These are phyloP conservation scores for Apotomis capreana DNA, from an alignment of 2,888 invertebrate species.

Conservation along the genomic window DNA sequence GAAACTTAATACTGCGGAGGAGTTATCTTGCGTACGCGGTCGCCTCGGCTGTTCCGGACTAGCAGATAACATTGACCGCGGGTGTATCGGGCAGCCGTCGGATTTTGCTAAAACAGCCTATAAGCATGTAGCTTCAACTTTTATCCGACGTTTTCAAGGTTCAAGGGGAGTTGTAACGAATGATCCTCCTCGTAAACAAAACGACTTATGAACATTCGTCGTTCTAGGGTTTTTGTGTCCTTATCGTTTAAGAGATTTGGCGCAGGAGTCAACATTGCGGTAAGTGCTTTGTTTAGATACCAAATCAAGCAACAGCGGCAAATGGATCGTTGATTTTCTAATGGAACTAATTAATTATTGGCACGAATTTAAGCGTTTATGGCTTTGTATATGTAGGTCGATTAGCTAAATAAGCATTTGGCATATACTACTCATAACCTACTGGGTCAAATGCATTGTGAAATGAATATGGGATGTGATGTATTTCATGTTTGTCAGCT, in stretches of 20 bases:
- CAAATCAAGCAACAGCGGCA: slow-evolving; percentile 27
- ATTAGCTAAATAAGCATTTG: not conserved
- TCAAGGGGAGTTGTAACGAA: no score
- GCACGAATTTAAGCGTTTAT: not conserved
- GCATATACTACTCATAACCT: not conserved
- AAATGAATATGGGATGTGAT: no score
- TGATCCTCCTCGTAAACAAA: no score
- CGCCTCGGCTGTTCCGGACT: slow-evolving; percentile 65
- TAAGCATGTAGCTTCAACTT: not conserved
- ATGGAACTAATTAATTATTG: slow-evolving; percentile 20
- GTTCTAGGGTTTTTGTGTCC: not conserved
- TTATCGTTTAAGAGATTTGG: not conserved
- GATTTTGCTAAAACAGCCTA: not conserved
- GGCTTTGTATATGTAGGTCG: not conserved
- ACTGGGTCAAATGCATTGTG: no score
- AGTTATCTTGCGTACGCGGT: slow-evolving; percentile 67
- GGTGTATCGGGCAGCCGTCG: slow-evolving; percentile 40
- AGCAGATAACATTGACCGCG: slow-evolving; percentile 72
- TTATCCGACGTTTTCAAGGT: not conserved
- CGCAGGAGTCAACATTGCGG: slow-evolving; percentile 20
- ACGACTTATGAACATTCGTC: not conserved
- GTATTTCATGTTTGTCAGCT: no score
- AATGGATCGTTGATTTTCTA: slow-evolving; percentile 15
- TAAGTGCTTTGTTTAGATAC: slow-evolving; percentile 33
- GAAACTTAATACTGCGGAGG: slow-evolving; percentile 65